Evolutionary conservation across 2,888 invertebrate genomes (phyloP).

Genomic region (Penaeus monodon): DNA sequence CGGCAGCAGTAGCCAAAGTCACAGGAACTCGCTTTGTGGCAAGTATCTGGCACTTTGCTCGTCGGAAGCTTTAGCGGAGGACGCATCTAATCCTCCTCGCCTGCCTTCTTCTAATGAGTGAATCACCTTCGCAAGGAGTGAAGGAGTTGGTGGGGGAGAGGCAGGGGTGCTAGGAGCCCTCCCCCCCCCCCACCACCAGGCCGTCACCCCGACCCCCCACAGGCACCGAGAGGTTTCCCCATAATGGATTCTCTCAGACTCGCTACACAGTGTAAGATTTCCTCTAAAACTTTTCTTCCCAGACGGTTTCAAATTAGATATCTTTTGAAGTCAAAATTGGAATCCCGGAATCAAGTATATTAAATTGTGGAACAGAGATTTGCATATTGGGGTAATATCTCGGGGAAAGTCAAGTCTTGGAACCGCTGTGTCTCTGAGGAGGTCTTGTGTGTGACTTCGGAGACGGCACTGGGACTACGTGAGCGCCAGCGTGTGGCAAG

Average conservation of each 20-base stretch:
- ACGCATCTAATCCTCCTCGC: background rate
- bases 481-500: no score
- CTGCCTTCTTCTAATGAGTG: background rate
- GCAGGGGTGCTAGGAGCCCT: background rate
- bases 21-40: no score
- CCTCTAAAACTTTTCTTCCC: conserved; percentile 18
- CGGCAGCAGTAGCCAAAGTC: no score
- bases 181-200: background rate
- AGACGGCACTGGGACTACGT: no score
- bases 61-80: background rate
- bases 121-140: background rate
- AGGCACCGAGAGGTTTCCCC: background rate
- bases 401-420: background rate
- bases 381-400: conserved; percentile 57
- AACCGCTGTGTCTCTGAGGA: conserved; percentile 7
- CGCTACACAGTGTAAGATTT: conserved; percentile 29
- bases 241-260: conserved; percentile 18
- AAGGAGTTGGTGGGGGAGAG: background rate
- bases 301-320: conserved; percentile 48
- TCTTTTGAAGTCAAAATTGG: conserved; percentile 60
- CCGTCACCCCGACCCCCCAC: background rate
- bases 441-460: no score
- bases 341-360: conserved; percentile 57
- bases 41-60: no score
- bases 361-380: conserved; percentile 52